Evolutionary conservation across 2,113 vertebrate species (phyloP), one percentile per base, ranked within the genome.

Genomic region (Lagopus leucura): DNA sequence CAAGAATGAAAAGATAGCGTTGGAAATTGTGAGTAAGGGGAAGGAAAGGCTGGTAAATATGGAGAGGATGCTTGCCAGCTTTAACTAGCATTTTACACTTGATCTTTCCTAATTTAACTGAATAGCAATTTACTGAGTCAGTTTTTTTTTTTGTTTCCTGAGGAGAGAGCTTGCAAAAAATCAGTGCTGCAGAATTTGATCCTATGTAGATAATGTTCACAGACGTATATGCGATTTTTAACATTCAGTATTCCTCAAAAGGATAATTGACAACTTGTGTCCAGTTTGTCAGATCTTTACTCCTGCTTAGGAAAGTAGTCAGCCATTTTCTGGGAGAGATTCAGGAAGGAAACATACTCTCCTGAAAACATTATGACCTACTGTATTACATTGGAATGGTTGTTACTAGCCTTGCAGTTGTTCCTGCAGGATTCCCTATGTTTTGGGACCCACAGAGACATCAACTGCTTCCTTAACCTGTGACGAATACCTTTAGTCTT

Each of bases 81-180:
- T 54, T 30, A 54, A 54, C 2, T 75, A 43, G 76, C 32, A 55
- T 66, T 84, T 93, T 87, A 34, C 6, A 65, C 18, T 28, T 15
- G 32, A 80, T 85, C 84, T 69, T 64, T 45, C 54, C 67, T 73
- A 58, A 54, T 85, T 89, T 91, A 91, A 88, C 24, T 54, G 27
- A 65, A 60, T 22, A 74, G 16, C 6, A 86, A 65, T 90, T 92
- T 79, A 70, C 14, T 69, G 60, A 91, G 38, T 77, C 76, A 78
- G 17, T 67, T 47, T 45, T 20, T 38, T 47, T 48, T 60, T 82
- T 52, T 18, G 15, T 90, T 92, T 27, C 54, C 15, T 65, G 43
- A 79, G 88, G 91, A 90, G 81, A 81, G 8, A 40, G 47, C 38
- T 72, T 60, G 60, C 61, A 70, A 93, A 95, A 92, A 82, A 45